These are phyloP conservation scores for Eulacestoma nigropectus DNA, from an alignment of 2,113 vertebrate genomes.

Conservation along the genomic window DNA sequence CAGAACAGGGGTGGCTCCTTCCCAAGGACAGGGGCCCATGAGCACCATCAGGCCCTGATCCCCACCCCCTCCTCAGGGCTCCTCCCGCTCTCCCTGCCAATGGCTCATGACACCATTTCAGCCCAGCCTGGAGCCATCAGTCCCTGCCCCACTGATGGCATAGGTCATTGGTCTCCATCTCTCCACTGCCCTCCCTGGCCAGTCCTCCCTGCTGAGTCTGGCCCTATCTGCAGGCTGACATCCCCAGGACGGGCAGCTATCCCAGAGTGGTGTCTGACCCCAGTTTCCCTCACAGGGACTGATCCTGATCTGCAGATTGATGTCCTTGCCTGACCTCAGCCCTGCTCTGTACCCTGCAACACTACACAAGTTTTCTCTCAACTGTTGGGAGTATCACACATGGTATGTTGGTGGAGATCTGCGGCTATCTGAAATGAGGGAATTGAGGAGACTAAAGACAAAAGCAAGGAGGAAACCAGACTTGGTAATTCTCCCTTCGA, in stretches of 20 bases:
- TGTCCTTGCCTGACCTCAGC: background rate
- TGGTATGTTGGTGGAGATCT: background rate
- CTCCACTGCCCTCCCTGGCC: background rate
- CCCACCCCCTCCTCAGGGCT: too few relatives aligned
- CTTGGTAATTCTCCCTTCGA: background rate
- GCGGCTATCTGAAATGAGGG: background rate
- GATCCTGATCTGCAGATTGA: background rate
- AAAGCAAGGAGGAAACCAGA: conserved; percentile 19
- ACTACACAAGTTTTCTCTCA: background rate
- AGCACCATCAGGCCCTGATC: background rate
- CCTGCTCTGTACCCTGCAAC: background rate
- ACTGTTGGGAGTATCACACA: background rate
- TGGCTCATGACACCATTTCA: background rate
- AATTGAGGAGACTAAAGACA: background rate
- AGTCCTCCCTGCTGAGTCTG: background rate
- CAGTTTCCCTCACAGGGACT: background rate
- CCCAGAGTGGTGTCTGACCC: background rate
- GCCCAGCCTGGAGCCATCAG: background rate
- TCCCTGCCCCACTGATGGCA: background rate
- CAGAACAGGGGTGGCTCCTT: background rate
- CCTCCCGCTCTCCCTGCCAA: accelerated
- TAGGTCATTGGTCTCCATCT: background rate
- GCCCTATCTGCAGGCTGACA: background rate
- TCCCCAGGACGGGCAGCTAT: background rate
- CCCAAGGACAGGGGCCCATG: background rate